Evolutionary conservation across 1,140 invertebrate species (phyloP), one percentile per base, ranked within the genome.

Genomic region (Holotrichia oblita): DNA sequence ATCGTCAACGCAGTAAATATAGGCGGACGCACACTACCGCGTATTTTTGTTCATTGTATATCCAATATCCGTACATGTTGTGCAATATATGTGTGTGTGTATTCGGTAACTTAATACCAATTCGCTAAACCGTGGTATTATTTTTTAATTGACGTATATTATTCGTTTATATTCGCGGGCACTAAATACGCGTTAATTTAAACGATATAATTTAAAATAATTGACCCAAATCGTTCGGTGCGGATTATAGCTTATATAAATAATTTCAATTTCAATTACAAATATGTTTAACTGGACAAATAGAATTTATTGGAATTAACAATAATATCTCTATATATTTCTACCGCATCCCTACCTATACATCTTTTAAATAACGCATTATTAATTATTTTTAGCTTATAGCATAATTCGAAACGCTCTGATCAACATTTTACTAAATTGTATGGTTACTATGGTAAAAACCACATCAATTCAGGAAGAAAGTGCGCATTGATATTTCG

Each of bases 231-330:
- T 69, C 20, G 44, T n/a, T 12, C 12, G n/a, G n/a, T n/a, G n/a
- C 22, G 22, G 64, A 69, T 69, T 69, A 69, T n/a, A 22, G 17
- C 27, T 6, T 69, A 69, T 69, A 69, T 69, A 69, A 69, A 69
- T 69, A 69, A 69, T 69, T 69, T n/a, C n/a, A n/a, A n/a, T n/a
- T n/a, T 69, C 64, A 69, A 69, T 69, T 69, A 69, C 64, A n/a
- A n/a, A 61, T 61, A 61, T 61, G 59, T n/a, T 61, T 61, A 61
- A 69, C 64, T 20, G 64, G n/a, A 69, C 64, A 69, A 69, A 69
- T 34, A 69, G n/a, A 34, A 20, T 34, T 69, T 69, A 69, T 69
- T n/a, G 64, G 64, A 69, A 69, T 69, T 69, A 69, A 48, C 12
- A n/a, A 48, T 48, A 48, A n/a, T n/a, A n/a, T n/a, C n/a, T n/a